phyloP scores from a whole-genome alignment of 2,797 vertebrate genomes.

The Catamblyrhynchus diadema region DNA sequence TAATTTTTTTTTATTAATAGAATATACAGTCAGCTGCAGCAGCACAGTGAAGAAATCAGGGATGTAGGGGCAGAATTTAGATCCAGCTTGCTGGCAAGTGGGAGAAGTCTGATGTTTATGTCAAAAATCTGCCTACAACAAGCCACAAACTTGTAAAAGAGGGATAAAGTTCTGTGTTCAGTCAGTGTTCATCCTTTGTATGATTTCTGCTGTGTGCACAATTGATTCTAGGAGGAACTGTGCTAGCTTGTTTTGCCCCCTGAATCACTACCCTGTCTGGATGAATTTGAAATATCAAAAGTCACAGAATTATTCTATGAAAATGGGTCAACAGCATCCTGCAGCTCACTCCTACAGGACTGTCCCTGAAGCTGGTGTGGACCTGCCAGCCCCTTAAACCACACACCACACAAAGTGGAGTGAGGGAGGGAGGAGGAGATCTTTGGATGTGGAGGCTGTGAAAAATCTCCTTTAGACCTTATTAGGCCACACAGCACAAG shows the following conservation, averaged over 20 bases:
- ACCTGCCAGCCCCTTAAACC: neutral
- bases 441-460: neutral
- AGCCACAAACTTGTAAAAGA: neutral
- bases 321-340: neutral
- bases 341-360: neutral
- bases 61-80: neutral
- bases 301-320: neutral
- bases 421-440: neutral
- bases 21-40: neutral
- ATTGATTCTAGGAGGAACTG: neutral
- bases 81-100: neutral
- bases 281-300: neutral
- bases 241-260: neutral
- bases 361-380: neutral
- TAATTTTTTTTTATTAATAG: neutral
- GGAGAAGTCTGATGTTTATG: neutral
- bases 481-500: neutral
- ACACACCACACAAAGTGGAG: neutral
- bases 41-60: neutral
- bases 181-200: neutral
- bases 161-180: neutral
- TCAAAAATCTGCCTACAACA: neutral
- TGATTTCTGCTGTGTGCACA: neutral
- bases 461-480: neutral
- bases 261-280: neutral